Base-by-base conservation (phyloP, 2,113 vertebrate species). In the Eptesicus fuscus region DNA sequence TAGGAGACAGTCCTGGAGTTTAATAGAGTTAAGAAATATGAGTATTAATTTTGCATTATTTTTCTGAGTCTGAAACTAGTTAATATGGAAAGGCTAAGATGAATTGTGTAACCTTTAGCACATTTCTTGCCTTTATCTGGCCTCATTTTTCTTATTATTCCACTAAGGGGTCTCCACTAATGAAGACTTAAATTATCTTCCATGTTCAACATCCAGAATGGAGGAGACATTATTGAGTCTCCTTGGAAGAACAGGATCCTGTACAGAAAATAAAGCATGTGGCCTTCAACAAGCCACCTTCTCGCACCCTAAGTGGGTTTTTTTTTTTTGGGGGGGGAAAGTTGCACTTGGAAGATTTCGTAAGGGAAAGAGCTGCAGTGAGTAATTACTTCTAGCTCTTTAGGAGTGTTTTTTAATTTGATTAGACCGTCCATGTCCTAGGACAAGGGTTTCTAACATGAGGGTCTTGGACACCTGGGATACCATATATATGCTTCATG, bases 41-140 rank as follows among this genome's bases (percentile, higher is more conserved):
- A 76, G 9, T 14, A 79, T 67, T 84, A 63, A 93, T 71, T 90
- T 78, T 67, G 71, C 25, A 89, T n/a, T 47, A 42, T 91, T 89
- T 89, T 69, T 51, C 28, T 61, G 32, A 79, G 10, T 40, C 14
- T 70, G 44, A 90, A 80, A 7, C 56, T 59, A 76, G 17, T 49
- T 86, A 49, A 73, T 35, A 47, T 6, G 67, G 28, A 77, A 63
- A 71, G 5, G 14, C 44, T 86, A 73, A 35, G 70, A 73, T 44
- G 13, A 90, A 37, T 23, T 30, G 10, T 37, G 25, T 32, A 44
- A 59, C 5, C n/a, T 80, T 53, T 20, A 63, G 17, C 0, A 28
- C 9, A 13, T 53, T n/a, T 3, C 14, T 71, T 51, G 8, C 49
- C 17, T 37, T 59, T 40, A 10, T 78, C 44, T 42, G 5, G 9